Evolutionary conservation across 2,888 invertebrate species (phyloP), one percentile per base, ranked within the genome.

Genomic region (Smittia aterrima): DNA sequence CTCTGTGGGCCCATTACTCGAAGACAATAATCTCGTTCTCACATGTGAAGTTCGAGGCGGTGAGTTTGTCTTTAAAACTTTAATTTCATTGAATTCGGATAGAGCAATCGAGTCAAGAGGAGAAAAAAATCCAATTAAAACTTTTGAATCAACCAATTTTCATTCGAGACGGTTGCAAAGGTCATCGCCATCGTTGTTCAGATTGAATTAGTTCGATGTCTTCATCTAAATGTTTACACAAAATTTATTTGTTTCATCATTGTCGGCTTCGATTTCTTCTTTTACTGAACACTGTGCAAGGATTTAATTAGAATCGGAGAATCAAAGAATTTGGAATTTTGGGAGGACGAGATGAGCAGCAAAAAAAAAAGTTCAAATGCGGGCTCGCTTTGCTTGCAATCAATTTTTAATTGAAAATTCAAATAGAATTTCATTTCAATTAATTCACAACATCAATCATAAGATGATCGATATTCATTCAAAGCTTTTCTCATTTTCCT

Each of bases 11-110:
- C 94, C 94, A 64, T 86, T 93, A 79, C 89, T 91, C 79, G 95
- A 94, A 84, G 91, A 91, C 38, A 87, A 92, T 76, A 91, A 92
- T 78, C 85, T 95, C 78, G 87, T 91, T 40, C 85, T 95, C 76
- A 91, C 92, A 76, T 95, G 95, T 81, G 92, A 93, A 86, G 95
- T 94, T 75, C 87, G 92, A 79, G 94, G 94, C 78, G 95, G 95
- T 95, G 86, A 90, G 90, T 83, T 13, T 58, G 47, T 6, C 18
- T 58, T 58, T 13, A 4, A 7, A 22, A 4, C 20, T 18, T n/a
- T 58, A 22, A 58, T 24, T 22, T 22, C 16, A 47, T 47, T 47
- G 47, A 47, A 64, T 64, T 64, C 7, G 1, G 20, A 22, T 58
- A 22, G 20, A 58, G 47, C 4, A 13, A 47, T 47, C 38, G 38